phyloP scores from a whole-genome alignment of 2,797 vertebrate genomes.

The Muscicapa striata region DNA sequence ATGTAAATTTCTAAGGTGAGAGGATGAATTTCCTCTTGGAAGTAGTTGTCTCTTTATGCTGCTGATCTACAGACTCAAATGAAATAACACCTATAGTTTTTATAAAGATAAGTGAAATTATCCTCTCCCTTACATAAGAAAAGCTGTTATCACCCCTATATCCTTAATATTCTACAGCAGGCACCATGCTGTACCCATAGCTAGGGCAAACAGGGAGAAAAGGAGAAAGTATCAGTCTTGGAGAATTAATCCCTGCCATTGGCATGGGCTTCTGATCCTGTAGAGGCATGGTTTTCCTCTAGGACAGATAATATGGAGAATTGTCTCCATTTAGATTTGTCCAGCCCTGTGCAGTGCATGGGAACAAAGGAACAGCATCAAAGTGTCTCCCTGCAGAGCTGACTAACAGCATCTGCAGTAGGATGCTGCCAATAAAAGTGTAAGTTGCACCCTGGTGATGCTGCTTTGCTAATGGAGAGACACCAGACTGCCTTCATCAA shows the following conservation, averaged over 20 bases:
- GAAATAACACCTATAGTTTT: not conserved
- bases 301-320: not conserved
- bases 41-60: not conserved
- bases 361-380: not conserved
- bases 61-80: not conserved
- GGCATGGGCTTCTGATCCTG: not conserved
- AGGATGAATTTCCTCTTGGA: not conserved
- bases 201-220: not conserved
- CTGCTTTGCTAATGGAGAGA: not conserved
- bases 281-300: not conserved
- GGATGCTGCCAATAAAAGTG: not conserved
- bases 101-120: not conserved
- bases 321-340: not conserved
- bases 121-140: not conserved
- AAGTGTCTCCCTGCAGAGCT: not conserved
- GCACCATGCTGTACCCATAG: not conserved
- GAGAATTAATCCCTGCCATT: not conserved
- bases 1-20: not conserved
- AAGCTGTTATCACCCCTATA: not conserved
- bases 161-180: not conserved
- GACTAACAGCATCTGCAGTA: not conserved
- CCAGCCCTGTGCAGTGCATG: not conserved
- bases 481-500: not conserved
- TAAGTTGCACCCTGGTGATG: not conserved
- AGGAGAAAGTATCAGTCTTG: not conserved